phyloP scores from a whole-genome alignment of 2,797 vertebrate species.

The Ficedula albicollis region DNA sequence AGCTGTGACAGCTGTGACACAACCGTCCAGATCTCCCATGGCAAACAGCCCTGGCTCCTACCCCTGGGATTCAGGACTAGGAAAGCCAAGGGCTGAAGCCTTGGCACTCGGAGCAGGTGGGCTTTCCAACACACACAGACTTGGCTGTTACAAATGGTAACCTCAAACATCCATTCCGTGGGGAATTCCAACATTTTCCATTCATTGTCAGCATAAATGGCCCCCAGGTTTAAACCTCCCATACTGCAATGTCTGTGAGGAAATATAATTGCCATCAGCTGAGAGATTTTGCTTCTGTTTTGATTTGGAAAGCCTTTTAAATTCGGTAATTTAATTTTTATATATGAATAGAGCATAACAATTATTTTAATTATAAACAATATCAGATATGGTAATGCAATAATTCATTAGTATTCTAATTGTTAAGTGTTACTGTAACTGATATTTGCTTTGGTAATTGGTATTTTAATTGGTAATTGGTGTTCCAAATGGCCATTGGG shows the following conservation, averaged over 20 bases:
- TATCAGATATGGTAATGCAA: slow-evolving; percentile 54
- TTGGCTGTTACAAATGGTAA: background rate
- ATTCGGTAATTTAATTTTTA: slow-evolving; percentile 14
- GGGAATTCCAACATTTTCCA: background rate
- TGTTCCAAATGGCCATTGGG: slow-evolving; percentile 55
- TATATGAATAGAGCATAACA: slow-evolving; percentile 17
- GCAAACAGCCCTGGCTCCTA: background rate
- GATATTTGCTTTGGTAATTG: slow-evolving; percentile 56
- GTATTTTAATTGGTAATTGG: slow-evolving; percentile 59
- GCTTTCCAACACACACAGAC: rapidly evolving
- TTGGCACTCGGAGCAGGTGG: background rate
- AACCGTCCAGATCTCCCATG: rapidly evolving
- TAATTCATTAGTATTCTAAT: slow-evolving; percentile 58
- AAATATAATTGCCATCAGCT: background rate
- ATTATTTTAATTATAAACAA: slow-evolving; percentile 56
- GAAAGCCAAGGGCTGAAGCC: background rate
- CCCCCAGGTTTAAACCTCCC: background rate
- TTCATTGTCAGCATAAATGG: background rate
- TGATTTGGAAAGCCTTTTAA: background rate
- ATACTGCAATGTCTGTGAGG: background rate
- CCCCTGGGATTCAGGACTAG: background rate
- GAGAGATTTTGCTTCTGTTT: background rate
- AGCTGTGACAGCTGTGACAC: background rate
- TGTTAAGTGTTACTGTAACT: slow-evolving; percentile 50
- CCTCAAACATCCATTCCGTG: background rate